phyloP scores from a whole-genome alignment of 92 coral and sea anemone species.

The Muricea muricata region DNA sequence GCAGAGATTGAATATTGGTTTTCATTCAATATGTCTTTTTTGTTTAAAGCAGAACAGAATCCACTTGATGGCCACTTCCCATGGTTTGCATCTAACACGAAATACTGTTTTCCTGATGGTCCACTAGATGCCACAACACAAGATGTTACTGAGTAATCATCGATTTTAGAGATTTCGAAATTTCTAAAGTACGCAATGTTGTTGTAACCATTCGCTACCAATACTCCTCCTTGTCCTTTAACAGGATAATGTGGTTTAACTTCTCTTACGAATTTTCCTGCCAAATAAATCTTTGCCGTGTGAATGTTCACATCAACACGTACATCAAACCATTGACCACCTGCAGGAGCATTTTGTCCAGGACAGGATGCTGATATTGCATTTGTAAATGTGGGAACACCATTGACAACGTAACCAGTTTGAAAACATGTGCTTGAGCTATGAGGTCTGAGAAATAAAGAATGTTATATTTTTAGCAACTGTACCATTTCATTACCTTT shows the following conservation, averaged over 20 bases:
- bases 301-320: constrained; percentile 32
- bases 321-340: constrained; percentile 64
- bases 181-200: constrained; percentile 62
- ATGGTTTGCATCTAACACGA: not conserved
- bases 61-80: constrained; percentile 28
- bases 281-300: constrained; percentile 47
- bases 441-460: not conserved
- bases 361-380: not conserved
- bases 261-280: constrained; percentile 32
- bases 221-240: constrained; percentile 67
- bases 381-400: constrained; percentile 11
- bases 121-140: constrained; percentile 1
- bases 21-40: not conserved
- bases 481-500: too few relatives aligned
- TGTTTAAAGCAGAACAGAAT: constrained; percentile 25
- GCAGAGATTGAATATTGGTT: constrained; percentile 53
- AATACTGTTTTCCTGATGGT: not conserved
- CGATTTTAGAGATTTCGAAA: not conserved
- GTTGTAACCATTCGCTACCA: constrained; percentile 80
- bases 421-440: not conserved
- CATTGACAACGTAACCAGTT: constrained; percentile 13
- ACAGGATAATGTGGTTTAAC: constrained; percentile 57
- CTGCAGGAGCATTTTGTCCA: constrained; percentile 52
- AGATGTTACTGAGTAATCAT: not conserved
- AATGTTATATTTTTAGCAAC: too few relatives aligned